Conservation (phyloP, 2,888 invertebrate genomes). For the Julus scanicus region DNA sequence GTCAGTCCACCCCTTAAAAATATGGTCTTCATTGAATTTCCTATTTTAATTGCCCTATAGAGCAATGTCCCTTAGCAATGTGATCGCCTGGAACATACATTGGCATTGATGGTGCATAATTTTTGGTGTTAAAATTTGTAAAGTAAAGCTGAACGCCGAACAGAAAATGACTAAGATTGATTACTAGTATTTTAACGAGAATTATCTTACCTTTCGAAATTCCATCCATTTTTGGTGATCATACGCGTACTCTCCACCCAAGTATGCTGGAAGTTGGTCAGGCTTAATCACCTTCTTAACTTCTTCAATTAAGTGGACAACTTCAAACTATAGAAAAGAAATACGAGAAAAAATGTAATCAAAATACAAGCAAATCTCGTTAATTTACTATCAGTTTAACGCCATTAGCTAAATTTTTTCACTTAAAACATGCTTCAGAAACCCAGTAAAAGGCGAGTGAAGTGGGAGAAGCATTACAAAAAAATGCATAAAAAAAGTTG, state of each 20-base stretch:
- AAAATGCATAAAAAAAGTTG: too few relatives aligned
- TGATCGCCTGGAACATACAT: too few relatives aligned
- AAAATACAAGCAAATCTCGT: conserved; percentile 11
- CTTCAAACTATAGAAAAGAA: conserved; percentile 63
- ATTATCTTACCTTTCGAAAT: conserved; percentile 74
- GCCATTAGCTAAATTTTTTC: background rate
- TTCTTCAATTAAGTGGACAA: conserved; percentile 62
- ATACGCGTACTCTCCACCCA: conserved; percentile 74
- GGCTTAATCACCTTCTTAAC: conserved; percentile 63
- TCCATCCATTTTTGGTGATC: conserved; percentile 80
- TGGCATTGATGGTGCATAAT: too few relatives aligned
- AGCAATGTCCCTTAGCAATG: background rate
- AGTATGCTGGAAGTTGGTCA: conserved; percentile 70
- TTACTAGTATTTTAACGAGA: background rate
- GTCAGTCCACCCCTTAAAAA: too few relatives aligned
- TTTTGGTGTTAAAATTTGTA: too few relatives aligned
- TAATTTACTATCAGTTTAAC: background rate
- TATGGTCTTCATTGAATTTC: too few relatives aligned
- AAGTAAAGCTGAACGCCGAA: too few relatives aligned
- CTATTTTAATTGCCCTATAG: too few relatives aligned
- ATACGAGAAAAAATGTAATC: conserved; percentile 13
- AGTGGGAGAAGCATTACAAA: too few relatives aligned
- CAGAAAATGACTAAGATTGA: too few relatives aligned
- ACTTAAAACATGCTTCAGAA: background rate
- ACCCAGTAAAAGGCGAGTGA: too few relatives aligned